phyloP scores from a whole-genome alignment of 2,797 vertebrate genomes.

The Enteromius mattozi region DNA sequence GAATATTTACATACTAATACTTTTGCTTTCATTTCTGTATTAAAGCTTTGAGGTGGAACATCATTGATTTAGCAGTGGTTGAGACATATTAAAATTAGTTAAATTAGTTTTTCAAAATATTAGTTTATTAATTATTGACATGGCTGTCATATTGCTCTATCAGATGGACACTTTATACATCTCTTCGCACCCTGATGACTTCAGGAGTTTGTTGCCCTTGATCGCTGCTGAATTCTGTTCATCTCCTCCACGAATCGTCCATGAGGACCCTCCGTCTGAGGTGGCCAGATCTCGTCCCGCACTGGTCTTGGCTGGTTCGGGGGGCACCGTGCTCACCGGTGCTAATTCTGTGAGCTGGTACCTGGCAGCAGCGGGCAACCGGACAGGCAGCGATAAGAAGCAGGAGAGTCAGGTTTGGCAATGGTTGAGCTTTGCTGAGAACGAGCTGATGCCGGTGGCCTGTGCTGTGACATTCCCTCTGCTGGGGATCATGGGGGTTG shows the following conservation, averaged over 20 bases:
- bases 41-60: neutral
- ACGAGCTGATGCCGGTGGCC: slow-evolving; percentile 83
- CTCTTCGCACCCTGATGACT: slow-evolving; percentile 84
- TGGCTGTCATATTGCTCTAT: neutral
- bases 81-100: neutral
- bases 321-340: slow-evolving; percentile 69
- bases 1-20: neutral
- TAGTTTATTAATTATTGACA: neutral
- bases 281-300: slow-evolving; percentile 70
- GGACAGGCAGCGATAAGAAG: slow-evolving; percentile 67
- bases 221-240: slow-evolving; percentile 80
- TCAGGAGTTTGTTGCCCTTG: slow-evolving; percentile 84
- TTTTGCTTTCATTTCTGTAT: neutral
- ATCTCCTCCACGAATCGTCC: slow-evolving; percentile 65
- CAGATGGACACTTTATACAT: slow-evolving; percentile 84
- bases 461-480: slow-evolving; percentile 84
- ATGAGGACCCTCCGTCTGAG: slow-evolving; percentile 72
- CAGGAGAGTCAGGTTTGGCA: slow-evolving; percentile 84
- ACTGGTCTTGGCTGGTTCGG: slow-evolving; percentile 66
- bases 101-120: neutral
- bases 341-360: slow-evolving; percentile 80
- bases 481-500: slow-evolving; percentile 76
- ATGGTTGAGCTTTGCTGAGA: slow-evolving; percentile 89
- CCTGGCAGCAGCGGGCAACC: slow-evolving; percentile 72
- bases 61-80: neutral